A percentile compares a stretch with the other conserved stretches of the same genome.
phyloP scores from a whole-genome alignment of 1,140 invertebrate genomes.

The Asobara japonica region DNA sequence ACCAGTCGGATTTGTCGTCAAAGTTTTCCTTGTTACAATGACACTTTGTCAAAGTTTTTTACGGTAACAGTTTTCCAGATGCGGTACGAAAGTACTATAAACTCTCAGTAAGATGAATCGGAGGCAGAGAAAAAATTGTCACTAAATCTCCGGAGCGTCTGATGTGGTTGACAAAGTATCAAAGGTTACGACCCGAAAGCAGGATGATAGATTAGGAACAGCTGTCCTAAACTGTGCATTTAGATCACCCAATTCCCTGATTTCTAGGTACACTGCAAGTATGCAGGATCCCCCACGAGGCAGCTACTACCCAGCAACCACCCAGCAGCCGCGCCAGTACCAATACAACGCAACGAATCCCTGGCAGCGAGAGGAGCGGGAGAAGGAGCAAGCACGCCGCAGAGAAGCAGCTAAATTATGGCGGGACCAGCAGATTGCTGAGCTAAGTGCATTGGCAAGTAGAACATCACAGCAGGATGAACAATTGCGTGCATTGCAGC shows the following conservation, averaged over 20 bases:
- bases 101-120: too few species aligned
- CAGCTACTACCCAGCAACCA: constrained; percentile 71
- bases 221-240: too few species aligned
- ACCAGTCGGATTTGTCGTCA: too few species aligned
- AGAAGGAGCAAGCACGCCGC: constrained; percentile 78
- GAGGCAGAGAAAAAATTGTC: too few species aligned
- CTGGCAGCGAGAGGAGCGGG: constrained; percentile 89
- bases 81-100: too few species aligned
- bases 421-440: constrained; percentile 86
- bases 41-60: too few species aligned
- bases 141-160: too few species aligned
- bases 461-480: constrained; percentile 85
- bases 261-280: constrained; percentile 72
- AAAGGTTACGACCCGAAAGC: too few species aligned
- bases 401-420: constrained; percentile 76
- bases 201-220: too few species aligned
- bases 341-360: constrained; percentile 76
- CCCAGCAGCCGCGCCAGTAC: constrained; percentile 62
- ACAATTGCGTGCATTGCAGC: constrained; percentile 81
- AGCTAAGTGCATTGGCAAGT: constrained; percentile 75
- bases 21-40: too few species aligned
- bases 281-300: constrained; percentile 80
- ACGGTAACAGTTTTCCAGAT: too few species aligned
- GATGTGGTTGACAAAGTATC: too few species aligned
- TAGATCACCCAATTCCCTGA: background rate